Base-by-base conservation (phyloP, 2,797 vertebrate species). In the Myripristis murdjan region DNA sequence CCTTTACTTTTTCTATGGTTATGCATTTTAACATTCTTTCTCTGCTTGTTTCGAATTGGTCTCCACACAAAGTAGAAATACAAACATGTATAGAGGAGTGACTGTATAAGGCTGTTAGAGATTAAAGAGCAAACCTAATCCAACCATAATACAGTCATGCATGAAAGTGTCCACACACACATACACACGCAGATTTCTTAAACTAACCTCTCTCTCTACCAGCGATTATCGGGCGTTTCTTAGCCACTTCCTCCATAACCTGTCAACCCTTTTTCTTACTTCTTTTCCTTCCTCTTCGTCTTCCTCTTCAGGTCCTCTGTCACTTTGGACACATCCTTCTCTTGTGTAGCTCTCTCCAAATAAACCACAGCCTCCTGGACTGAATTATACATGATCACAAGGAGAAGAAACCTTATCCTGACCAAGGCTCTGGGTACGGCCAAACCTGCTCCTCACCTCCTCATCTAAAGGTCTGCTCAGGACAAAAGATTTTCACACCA, bases 171-270 rank as follows among this genome's bases (percentile, higher is more conserved):
- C 8, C 37, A 44, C 37, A 58, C 37, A 16, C 56, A 66, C 24
- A 53, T 35, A 77, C 54, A 58, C 48, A 53, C 5, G 37, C 24
- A 64, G 11, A 51, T 51, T 49, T 64, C 39, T 79, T 28, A 1
- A 39, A 92, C 94, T 91, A 60, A 95, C 94, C 95, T 92, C 88
- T 90, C 83, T 94, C 93, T 82, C 87, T 84, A 4, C 89, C 94
- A 53, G 95, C 93, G 69, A 95, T 95, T 52, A 93, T 86, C 6
- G 95, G 94, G 43, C 92, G 86, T 78, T 75, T 93, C 86, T 84
- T 93, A 78, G 70, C 84, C 70, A 64, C 87, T 82, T 92, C 93
- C 71, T 88, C 91, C 94, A 95, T 95, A 5, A 56, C 80, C 63
- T 55, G 35, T 64, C 55, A 3, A 11, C 18, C 64, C 41, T 67